Base-by-base conservation (phyloP, 2,888 invertebrate species). In the Pinctada fucata region DNA sequence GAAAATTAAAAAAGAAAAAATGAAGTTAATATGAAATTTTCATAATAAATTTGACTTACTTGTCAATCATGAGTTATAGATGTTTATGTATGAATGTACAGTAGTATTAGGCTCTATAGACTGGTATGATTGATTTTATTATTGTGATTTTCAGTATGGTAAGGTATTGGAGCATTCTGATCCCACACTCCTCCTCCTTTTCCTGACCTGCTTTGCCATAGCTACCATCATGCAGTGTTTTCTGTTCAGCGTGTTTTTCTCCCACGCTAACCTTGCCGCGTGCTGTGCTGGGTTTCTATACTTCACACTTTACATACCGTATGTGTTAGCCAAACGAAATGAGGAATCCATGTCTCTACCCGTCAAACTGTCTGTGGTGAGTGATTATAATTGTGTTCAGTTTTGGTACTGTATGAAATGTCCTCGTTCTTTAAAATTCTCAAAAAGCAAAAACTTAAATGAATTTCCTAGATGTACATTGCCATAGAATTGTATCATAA, bases 91-190 rank as follows among this genome's bases (percentile, higher is more conserved):
- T n/a, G n/a, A n/a, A n/a, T n/a, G n/a, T n/a, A n/a, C n/a, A n/a
- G n/a, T n/a, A n/a, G n/a, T n/a, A n/a, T n/a, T n/a, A n/a, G n/a
- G n/a, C n/a, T n/a, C n/a, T n/a, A n/a, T n/a, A n/a, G n/a, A n/a
- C n/a, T n/a, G n/a, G n/a, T n/a, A n/a, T n/a, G n/a, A n/a, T n/a
- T n/a, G n/a, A n/a, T n/a, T n/a, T n/a, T n/a, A n/a, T n/a, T n/a
- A n/a, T n/a, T n/a, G 31, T 58, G 6, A n/a, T 67, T 89, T 92
- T 68, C 90, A 94, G 94, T 92, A 89, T 64, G 96, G 97, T 0
- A 94, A 94, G 52, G 94, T 97, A 31, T 91, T 97, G 79, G 95
- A 95, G 13, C 93, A 94, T 78, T 95, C 96, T 0, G 95, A 95
- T 86, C 94, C 95, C 50, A 87, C 80, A 66, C 93, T 97, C 2